phyloP scores from a whole-genome alignment of 2,888 invertebrate species.

The Reticulitermes lucifugus region DNA sequence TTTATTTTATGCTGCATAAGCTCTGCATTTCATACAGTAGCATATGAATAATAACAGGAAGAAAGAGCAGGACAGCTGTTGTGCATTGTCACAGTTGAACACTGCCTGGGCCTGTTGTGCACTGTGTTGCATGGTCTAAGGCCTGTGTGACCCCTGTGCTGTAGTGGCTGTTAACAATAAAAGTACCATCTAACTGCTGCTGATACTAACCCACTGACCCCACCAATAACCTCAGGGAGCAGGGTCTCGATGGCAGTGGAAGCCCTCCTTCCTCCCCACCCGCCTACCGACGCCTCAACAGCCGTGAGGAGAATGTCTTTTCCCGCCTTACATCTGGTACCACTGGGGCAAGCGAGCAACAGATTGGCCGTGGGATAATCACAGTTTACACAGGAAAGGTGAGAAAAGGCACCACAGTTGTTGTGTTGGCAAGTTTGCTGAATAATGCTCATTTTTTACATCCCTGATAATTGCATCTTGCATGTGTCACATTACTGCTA shows the following conservation, averaged over 20 bases:
- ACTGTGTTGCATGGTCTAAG: neutral
- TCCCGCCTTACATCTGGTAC: slow-evolving; percentile 75
- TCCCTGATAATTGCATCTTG: neutral
- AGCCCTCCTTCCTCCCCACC: slow-evolving; percentile 73
- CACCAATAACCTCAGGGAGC: slow-evolving; percentile 52
- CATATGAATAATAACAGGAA: too few species aligned
- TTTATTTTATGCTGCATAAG: too few species aligned
- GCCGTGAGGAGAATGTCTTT: slow-evolving; percentile 80
- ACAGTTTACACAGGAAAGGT: slow-evolving; percentile 71
- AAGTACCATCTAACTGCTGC: neutral
- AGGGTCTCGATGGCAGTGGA: slow-evolving; percentile 58
- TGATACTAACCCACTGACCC: slow-evolving; percentile 43
- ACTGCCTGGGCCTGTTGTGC: neutral
- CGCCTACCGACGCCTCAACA: slow-evolving; percentile 65
- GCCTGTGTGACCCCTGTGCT: slow-evolving; percentile 4
- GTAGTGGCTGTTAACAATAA: neutral
- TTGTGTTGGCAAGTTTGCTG: slow-evolving; percentile 9
- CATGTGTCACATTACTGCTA: neutral
- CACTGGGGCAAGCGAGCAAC: slow-evolving; percentile 60
- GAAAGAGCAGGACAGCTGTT: neutral
- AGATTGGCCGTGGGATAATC: slow-evolving; percentile 64
- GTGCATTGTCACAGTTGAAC: neutral
- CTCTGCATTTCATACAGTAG: too few species aligned
- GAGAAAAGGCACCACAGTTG: slow-evolving; percentile 10
- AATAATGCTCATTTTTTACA: too few species aligned